Evolutionary conservation across 1,140 invertebrate genomes (phyloP).

Genomic region (Habropoda laboriosa): DNA sequence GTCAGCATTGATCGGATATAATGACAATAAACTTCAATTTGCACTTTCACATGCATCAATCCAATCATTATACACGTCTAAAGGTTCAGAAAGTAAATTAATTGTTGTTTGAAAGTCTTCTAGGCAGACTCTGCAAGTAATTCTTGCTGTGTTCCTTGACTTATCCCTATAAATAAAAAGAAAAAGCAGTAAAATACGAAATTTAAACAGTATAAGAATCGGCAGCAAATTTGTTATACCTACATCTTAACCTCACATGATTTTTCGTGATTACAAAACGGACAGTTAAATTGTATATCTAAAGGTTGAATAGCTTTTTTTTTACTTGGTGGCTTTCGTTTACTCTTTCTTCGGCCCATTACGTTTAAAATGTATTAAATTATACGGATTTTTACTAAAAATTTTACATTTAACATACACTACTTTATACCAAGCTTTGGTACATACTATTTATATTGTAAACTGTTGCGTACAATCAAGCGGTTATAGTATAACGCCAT

Average conservation of each 20-base stretch:
- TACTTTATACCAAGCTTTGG: neutral
- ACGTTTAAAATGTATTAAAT: constrained; percentile 24
- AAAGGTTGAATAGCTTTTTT: constrained; percentile 96
- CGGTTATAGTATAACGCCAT: neutral
- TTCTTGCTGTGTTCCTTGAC: constrained; percentile 93
- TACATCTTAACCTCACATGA: constrained; percentile 99
- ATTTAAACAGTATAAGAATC: neutral
- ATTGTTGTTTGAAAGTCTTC: constrained; percentile 99
- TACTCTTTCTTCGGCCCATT: constrained; percentile 98
- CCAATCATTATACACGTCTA: constrained; percentile 99
- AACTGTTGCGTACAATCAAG: neutral
- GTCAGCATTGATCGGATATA: neutral
- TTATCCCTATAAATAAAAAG: constrained; percentile 90
- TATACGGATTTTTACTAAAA: constrained; percentile 1
- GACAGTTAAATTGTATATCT: constrained; percentile 98
- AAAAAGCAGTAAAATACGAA: neutral
- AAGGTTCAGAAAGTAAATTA: constrained; percentile 97
- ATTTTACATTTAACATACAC: neutral
- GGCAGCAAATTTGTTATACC: constrained; percentile 74
- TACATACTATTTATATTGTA: constrained; percentile 17
- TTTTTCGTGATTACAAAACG: constrained; percentile 99
- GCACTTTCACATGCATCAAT: constrained; percentile 98
- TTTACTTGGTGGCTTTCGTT: constrained; percentile 97
- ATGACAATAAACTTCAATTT: constrained; percentile 83
- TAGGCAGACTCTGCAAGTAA: constrained; percentile 96